Percentiles rank a stretch among this genome's conserved stretches.
These are phyloP conservation scores for Syngnathus floridae DNA, from an alignment of 2,113 vertebrate genomes.

Conservation along the genomic window DNA sequence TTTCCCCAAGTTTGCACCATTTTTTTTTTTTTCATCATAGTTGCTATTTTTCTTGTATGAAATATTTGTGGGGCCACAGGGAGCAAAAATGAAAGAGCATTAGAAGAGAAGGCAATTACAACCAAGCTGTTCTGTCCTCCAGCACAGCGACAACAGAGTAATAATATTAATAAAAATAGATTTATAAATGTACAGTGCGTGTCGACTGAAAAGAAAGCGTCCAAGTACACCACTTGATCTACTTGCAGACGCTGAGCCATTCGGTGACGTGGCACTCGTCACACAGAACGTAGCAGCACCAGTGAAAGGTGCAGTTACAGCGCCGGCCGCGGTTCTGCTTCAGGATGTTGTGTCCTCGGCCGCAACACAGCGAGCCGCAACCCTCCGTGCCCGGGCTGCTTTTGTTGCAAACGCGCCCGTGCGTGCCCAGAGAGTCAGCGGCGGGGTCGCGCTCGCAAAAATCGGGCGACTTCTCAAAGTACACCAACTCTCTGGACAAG, in stretches of 20 bases:
- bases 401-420: slow-evolving; percentile 84
- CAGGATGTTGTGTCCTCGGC: slow-evolving; percentile 84
- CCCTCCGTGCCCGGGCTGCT: slow-evolving; percentile 79
- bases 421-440: slow-evolving; percentile 78
- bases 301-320: slow-evolving; percentile 85
- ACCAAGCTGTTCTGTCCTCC: not conserved
- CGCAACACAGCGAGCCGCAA: slow-evolving; percentile 83
- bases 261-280: slow-evolving; percentile 84
- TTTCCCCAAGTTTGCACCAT: slow-evolving; percentile 47
- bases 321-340: slow-evolving; percentile 79
- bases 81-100: slow-evolving; percentile 32
- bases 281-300: slow-evolving; percentile 89
- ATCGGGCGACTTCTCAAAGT: slow-evolving; percentile 87
- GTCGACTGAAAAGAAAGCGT: slow-evolving; percentile 28
- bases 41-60: no score
- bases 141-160: slow-evolving; percentile 26
- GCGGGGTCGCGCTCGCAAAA: slow-evolving; percentile 79
- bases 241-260: slow-evolving; percentile 91
- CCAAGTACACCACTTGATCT: slow-evolving; percentile 69
- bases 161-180: slow-evolving; percentile 52
- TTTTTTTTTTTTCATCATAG: no score
- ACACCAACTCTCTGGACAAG: slow-evolving; percentile 81
- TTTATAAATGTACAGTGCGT: slow-evolving; percentile 57
- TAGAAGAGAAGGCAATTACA: slow-evolving; percentile 24
- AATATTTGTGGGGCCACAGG: slow-evolving; percentile 11